Evolutionary conservation across 2,888 invertebrate genomes (phyloP).

Genomic region (Troglohyphantes excavatus): DNA sequence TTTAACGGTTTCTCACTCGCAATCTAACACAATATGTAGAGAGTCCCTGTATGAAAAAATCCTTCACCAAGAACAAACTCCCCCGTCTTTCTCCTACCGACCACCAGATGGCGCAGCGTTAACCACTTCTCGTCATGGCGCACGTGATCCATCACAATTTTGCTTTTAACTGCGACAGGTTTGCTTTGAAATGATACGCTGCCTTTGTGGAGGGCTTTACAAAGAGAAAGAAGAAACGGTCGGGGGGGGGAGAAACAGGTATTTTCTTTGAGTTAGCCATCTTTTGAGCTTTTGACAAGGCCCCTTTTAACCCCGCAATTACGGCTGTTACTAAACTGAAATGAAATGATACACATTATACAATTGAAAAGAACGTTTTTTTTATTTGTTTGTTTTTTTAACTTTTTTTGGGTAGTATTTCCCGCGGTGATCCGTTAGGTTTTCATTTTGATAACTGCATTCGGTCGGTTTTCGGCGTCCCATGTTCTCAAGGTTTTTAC

Average conservation of each 20-base stretch:
- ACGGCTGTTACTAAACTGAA: conserved; percentile 73
- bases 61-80: conserved; percentile 14
- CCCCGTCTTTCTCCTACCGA: conserved; percentile 41
- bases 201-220: conserved; percentile 53
- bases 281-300: conserved; percentile 72
- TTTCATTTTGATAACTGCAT: conserved; percentile 71
- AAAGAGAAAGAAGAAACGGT: too few relatives aligned
- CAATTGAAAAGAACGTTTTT: conserved; percentile 26
- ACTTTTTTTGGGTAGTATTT: too few relatives aligned
- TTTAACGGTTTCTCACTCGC: too few relatives aligned
- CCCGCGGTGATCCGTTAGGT: conserved; percentile 20
- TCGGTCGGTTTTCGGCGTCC: too few relatives aligned
- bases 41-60: conserved; percentile 15
- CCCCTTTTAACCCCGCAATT: conserved; percentile 77
- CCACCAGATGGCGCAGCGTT: conserved; percentile 75
- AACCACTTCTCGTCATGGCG: conserved; percentile 62
- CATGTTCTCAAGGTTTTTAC: not conserved
- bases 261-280: conserved; percentile 67
- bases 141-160: conserved; percentile 78
- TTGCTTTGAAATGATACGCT: conserved; percentile 74
- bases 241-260: conserved; percentile 57
- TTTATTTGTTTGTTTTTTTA: too few relatives aligned
- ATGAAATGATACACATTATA: conserved; percentile 78
- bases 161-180: conserved; percentile 77
- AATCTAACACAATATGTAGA: not conserved